Evolutionary conservation across 2,797 vertebrate genomes (phyloP), one percentile per base, ranked within the genome.

Genomic region (Champsocephalus esox): DNA sequence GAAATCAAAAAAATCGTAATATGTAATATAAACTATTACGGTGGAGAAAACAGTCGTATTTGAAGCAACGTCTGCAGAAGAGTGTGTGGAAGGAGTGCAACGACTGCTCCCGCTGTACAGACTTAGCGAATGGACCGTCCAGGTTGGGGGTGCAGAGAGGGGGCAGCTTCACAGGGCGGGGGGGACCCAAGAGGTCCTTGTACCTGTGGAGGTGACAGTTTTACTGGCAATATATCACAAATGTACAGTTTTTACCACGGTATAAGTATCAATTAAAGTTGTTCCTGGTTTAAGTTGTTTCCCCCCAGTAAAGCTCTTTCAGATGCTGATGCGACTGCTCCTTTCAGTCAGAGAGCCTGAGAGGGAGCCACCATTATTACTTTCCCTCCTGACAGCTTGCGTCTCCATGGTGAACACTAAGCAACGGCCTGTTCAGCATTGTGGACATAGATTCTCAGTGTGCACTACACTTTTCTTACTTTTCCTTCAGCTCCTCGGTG

Each of bases 61-160:
- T 99, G 94, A 99, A 99, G 94, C 98, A 99, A 57, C 98, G 97
- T 19, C 97, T 95, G 92, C 98, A 99, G 93, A 99, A 99, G 60
- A 99, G 97, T 0, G 98, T 99, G 93, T 99, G 98, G 93, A 99
- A 99, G 88, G 98, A 99, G 92, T 99, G 98, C 66, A 99, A 92
- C 12, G 97, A 98, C 89, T 99, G 98, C 73, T 99, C 97, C 64
- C 98, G 94, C 93, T 99, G 97, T 79, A 99, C 98, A 0, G 98
- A 99, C 93, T 97, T 98, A 46, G 98, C 98, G 1, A 96, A 96
- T 0, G 97, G 97, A 13, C 98, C 98, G 0, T 99, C 98, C 14
- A 99, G 96, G 95, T 96, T 99, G 66, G 97, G 98, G 0, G 98
- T 99, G 93, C 98, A 99, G 83, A 98, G 96, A 0, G 97, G 97